phyloP scores from a whole-genome alignment of 2,888 invertebrate genomes.

The Plusia festucae region DNA sequence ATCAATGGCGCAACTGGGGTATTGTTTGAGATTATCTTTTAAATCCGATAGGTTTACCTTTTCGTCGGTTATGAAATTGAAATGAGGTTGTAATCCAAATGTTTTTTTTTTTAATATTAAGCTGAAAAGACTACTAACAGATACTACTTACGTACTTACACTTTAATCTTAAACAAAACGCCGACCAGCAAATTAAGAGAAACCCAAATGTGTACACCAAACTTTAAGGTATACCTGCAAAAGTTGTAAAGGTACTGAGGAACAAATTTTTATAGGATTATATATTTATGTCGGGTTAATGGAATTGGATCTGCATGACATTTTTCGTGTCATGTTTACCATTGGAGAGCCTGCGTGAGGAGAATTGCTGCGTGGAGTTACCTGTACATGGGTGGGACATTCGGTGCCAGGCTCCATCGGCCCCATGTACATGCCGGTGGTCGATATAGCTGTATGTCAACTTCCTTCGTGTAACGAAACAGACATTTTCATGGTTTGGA shows the following conservation, averaged over 20 bases:
- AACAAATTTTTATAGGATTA: no score
- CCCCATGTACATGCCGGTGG: conserved; percentile 71
- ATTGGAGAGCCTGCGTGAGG: conserved; percentile 77
- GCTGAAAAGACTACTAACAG: no score
- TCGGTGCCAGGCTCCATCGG: conserved; percentile 83
- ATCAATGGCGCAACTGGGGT: conserved; percentile 77
- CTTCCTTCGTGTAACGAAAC: conserved; percentile 55
- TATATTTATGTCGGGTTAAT: no score
- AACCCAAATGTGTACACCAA: no score
- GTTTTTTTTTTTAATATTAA: no score
- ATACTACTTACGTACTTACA: no score
- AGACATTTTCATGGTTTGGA: conserved; percentile 54
- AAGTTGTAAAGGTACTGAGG: no score
- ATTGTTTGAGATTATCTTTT: conserved; percentile 78
- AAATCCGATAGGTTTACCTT: conserved; percentile 60
- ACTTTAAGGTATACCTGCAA: no score
- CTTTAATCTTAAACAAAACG: no score
- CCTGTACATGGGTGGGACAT: conserved; percentile 72
- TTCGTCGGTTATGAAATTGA: conserved; percentile 61
- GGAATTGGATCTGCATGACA: conserved; percentile 64
- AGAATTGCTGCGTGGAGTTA: conserved; percentile 61
- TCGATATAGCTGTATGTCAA: conserved; percentile 75
- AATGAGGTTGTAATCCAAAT: not conserved
- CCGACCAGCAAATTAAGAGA: no score
- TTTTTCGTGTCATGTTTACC: conserved; percentile 71